These are phyloP conservation scores for Nomada ruficornis DNA, from an alignment of 2,888 invertebrate genomes.

Conservation along the genomic window DNA sequence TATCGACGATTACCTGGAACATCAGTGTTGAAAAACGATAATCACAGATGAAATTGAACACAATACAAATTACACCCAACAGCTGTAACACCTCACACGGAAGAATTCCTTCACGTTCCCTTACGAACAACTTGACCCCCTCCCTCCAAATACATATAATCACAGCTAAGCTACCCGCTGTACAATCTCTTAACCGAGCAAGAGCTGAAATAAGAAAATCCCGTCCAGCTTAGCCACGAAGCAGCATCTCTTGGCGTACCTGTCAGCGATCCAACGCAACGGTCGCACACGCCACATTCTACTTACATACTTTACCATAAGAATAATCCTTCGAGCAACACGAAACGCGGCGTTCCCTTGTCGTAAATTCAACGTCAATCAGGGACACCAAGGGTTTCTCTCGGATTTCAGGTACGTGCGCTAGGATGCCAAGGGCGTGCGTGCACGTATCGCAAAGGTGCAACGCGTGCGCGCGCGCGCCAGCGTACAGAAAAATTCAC, in stretches of 20 bases:
- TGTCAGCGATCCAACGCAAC: neutral
- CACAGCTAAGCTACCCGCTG: no score
- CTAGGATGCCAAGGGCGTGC: constrained; percentile 18
- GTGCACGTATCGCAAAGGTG: constrained; percentile 9
- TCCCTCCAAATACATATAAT: neutral
- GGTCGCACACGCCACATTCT: neutral
- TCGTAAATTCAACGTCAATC: constrained; percentile 29
- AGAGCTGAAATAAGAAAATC: neutral
- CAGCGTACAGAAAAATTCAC: constrained; percentile 28
- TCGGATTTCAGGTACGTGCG: constrained; percentile 2
- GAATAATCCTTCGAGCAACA: constrained; percentile 1
- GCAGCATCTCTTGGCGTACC: neutral
- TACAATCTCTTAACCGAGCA: constrained; percentile 5
- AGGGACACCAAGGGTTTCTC: constrained; percentile 28
- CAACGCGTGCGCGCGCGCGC: neutral
- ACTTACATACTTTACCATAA: neutral
- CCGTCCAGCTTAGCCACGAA: neutral
- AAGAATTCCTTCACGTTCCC: neutral
- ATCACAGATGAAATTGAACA: neutral
- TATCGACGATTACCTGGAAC: neutral
- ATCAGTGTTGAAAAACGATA: neutral
- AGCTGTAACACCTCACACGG: neutral
- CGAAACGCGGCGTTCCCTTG: constrained; percentile 3
- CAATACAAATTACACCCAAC: neutral
- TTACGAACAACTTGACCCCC: neutral